phyloP scores from a whole-genome alignment of 1,140 invertebrate genomes.

The Drepana arcuata region DNA sequence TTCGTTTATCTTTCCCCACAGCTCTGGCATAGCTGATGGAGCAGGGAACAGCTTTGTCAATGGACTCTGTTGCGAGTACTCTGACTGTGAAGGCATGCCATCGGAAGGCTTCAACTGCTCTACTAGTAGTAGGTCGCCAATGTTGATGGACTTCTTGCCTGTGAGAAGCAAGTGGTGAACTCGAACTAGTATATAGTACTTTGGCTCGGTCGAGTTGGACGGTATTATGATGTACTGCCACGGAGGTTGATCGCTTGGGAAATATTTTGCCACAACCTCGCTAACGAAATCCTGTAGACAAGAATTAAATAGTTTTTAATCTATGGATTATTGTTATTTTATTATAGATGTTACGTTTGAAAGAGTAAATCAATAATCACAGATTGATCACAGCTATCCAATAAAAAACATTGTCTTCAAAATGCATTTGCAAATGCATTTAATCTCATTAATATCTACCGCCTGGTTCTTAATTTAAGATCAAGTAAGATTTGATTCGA shows the following conservation, averaged over 20 bases:
- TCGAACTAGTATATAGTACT: constrained; percentile 81
- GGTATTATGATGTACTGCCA: constrained; percentile 88
- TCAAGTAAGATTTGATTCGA: too few relatives aligned
- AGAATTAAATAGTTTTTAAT: neutral
- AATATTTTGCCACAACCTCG: constrained; percentile 83
- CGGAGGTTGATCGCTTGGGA: constrained; percentile 78
- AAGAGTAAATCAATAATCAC: too few relatives aligned
- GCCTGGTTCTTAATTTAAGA: too few relatives aligned
- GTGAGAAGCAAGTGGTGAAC: constrained; percentile 82
- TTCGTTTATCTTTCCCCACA: constrained; percentile 78
- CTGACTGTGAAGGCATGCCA: constrained; percentile 19
- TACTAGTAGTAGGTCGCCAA: constrained; percentile 82
- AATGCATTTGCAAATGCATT: too few relatives aligned
- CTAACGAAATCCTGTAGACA: constrained; percentile 80
- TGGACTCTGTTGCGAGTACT: constrained; percentile 57
- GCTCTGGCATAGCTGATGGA: constrained; percentile 76
- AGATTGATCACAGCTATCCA: too few relatives aligned
- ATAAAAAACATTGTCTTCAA: too few relatives aligned
- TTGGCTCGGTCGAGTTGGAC: constrained; percentile 69
- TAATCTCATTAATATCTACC: too few relatives aligned
- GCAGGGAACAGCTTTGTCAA: constrained; percentile 74
- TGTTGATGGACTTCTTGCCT: constrained; percentile 78
- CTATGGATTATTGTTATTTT: too few relatives aligned
- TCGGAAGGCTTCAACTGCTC: constrained; percentile 67
- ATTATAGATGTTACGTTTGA: too few relatives aligned